Conservation (phyloP, 2,113 vertebrate genomes). For the Pithys albifrons region DNA sequence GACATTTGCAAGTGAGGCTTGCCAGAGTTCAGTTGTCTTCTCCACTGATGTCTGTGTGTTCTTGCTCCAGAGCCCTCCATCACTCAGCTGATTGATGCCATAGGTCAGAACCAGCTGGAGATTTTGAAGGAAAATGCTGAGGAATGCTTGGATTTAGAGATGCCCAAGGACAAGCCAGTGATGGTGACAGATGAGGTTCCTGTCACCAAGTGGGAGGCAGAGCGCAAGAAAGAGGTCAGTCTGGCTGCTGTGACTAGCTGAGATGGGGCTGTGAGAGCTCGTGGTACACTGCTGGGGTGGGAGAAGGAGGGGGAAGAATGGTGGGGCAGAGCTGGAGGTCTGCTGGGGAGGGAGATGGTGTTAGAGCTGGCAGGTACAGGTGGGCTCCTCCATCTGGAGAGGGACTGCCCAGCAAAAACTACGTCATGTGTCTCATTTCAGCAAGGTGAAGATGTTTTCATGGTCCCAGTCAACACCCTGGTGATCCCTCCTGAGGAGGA, state of each 20-base stretch:
- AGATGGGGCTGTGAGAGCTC: background rate
- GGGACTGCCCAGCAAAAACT: background rate
- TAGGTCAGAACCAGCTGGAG: slow-evolving; percentile 48
- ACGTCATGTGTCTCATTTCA: background rate
- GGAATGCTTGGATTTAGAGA: slow-evolving; percentile 39
- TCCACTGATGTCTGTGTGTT: background rate
- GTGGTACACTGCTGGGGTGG: background rate
- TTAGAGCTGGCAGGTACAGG: background rate
- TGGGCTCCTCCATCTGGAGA: background rate
- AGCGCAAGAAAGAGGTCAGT: slow-evolving; percentile 36
- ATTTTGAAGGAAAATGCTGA: slow-evolving; percentile 31
- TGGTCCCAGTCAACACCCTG: background rate
- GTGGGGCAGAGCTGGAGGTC: background rate
- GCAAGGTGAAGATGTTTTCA: background rate
- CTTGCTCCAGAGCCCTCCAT: slow-evolving; percentile 31
- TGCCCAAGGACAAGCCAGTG: background rate
- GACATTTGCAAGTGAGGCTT: background rate
- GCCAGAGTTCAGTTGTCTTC: background rate
- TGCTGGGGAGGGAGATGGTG: background rate
- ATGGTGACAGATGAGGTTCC: background rate
- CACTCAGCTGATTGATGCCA: slow-evolving; percentile 49
- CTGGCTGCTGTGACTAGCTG: background rate
- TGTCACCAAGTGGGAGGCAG: slow-evolving; percentile 30
- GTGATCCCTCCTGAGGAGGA: slow-evolving; percentile 14
- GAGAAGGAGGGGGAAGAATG: background rate